Conservation (phyloP, 2,113 vertebrate genomes). For the Grammomys surdaster region DNA sequence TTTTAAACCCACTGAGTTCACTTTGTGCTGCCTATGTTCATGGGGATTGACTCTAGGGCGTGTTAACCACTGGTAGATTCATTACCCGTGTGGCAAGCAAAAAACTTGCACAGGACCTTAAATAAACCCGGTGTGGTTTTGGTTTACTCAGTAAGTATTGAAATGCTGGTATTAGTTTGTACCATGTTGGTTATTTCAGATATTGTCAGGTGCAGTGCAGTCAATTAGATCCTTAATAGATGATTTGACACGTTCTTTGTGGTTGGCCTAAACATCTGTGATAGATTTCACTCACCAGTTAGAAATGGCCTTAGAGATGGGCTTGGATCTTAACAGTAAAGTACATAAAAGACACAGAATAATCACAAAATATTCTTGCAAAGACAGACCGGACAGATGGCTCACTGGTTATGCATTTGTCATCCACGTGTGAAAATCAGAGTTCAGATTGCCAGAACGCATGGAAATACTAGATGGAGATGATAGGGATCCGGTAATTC, state of each 20-base stretch:
- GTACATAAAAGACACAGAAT: neutral
- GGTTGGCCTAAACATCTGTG: neutral
- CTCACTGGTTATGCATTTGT: neutral
- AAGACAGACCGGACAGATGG: neutral
- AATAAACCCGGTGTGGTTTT: neutral
- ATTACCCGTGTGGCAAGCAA: constrained; percentile 37
- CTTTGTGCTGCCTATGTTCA: neutral
- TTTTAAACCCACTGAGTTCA: neutral
- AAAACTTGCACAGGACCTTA: neutral
- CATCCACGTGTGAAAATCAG: neutral
- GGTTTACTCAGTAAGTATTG: neutral
- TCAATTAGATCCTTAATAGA: constrained; percentile 2
- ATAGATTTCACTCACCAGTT: neutral
- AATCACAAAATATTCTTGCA: neutral
- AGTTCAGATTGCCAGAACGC: neutral
- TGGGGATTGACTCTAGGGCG: neutral
- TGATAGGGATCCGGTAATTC: neutral
- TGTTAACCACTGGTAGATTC: neutral
- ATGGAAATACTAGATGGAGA: neutral
- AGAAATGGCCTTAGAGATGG: constrained; percentile 14
- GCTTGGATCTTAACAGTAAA: neutral
- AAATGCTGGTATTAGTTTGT: constrained; percentile 1
- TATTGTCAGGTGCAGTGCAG: neutral
- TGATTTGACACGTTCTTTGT: neutral
- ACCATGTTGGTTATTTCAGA: neutral